A percentile compares a stretch with the other conserved stretches of the same genome.
Evolutionary conservation across 2,888 invertebrate genomes (phyloP).

Genomic region (Hermaeophaga mercurialis): DNA sequence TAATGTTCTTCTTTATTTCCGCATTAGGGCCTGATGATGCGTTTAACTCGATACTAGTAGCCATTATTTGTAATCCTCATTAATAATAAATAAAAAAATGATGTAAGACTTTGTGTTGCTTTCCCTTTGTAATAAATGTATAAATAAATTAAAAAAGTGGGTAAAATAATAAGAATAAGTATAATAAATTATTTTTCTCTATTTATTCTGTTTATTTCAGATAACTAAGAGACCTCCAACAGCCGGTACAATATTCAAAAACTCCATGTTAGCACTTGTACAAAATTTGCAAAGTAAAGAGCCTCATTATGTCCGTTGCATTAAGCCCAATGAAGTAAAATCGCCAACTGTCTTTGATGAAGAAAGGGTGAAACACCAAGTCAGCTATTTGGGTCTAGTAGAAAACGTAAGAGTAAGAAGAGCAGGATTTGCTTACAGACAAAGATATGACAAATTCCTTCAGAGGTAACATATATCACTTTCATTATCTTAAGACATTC

Average conservation of each 20-base stretch:
- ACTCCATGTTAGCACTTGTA: conserved; percentile 90
- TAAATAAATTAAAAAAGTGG: no score
- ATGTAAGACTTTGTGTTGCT: no score
- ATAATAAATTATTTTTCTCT: not conserved
- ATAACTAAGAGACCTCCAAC: conserved; percentile 95
- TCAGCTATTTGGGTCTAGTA: conserved; percentile 86
- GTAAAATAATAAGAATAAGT: no score
- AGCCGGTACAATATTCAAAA: conserved; percentile 93
- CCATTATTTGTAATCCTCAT: no score
- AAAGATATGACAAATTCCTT: conserved; percentile 91
- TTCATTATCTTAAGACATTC: not conserved
- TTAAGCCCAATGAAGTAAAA: conserved; percentile 96
- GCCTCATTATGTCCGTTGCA: conserved; percentile 95
- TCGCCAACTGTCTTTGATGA: conserved; percentile 85
- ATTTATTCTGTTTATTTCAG: conserved; percentile 56
- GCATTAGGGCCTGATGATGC: no score
- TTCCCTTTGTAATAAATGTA: no score
- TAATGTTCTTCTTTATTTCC: no score
- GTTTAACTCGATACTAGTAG: no score
- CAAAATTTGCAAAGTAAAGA: conserved; percentile 88
- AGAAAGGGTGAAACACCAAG: conserved; percentile 76
- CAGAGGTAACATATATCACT: conserved; percentile 63
- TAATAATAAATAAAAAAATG: no score
- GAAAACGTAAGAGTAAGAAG: conserved; percentile 95
- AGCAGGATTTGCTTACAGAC: conserved; percentile 96